Evolutionary conservation across 1,140 invertebrate genomes (phyloP).

Genomic region (Coenobita brevimanus): DNA sequence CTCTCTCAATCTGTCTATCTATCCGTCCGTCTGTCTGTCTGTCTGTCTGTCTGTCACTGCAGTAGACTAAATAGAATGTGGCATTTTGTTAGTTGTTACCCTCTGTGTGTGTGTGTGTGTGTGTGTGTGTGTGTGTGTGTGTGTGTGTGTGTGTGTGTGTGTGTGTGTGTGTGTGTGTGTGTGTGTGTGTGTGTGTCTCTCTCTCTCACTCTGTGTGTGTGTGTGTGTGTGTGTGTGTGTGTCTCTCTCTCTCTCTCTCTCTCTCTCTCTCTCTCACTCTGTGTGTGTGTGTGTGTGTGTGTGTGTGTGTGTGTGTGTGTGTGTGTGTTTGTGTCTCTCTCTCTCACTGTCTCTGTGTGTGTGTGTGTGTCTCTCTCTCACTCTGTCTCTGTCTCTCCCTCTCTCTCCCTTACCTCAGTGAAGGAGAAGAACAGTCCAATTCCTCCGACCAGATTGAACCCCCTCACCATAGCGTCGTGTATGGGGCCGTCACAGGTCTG

Average conservation of each 20-base stretch:
- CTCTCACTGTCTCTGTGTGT: not conserved
- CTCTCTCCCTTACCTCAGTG: slow-evolving; percentile 86
- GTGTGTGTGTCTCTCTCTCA: not conserved
- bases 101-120: not conserved
- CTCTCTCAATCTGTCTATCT: no score
- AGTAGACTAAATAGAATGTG: no score
- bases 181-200: not conserved
- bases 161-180: slow-evolving; percentile 2
- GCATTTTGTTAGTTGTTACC: not conserved
- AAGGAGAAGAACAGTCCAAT: slow-evolving; percentile 97
- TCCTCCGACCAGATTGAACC: slow-evolving; percentile 92
- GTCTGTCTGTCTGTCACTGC: no score
- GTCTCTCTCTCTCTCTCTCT: no score
- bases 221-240: slow-evolving; percentile 4
- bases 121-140: not conserved
- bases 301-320: slow-evolving; percentile 14
- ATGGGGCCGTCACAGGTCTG: slow-evolving; percentile 83
- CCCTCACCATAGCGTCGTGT: slow-evolving; percentile 85
- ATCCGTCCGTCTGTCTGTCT: no score
- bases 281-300: not conserved
- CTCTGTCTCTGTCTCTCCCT: not conserved
- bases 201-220: no score
- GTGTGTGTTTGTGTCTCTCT: not conserved
- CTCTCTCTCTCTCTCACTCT: not conserved
- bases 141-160: slow-evolving; percentile 6